Percentiles rank a stretch among this genome's conserved stretches.
Evolutionary conservation across 1,140 invertebrate genomes (phyloP).

Genomic region (Archivesica marissinica): DNA sequence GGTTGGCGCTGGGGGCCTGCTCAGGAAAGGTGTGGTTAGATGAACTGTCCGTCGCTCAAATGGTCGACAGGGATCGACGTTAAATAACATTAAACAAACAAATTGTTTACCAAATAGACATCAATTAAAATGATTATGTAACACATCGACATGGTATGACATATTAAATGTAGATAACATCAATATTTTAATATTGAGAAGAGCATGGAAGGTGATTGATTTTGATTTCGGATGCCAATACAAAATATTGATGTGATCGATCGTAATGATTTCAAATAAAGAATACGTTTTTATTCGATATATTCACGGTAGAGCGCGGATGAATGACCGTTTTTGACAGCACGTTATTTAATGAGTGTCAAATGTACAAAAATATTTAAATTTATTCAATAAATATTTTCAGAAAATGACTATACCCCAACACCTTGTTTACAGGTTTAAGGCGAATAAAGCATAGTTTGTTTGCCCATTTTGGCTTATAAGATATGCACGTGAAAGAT

Average conservation of each 20-base stretch:
- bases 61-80: no score
- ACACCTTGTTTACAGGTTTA: neutral
- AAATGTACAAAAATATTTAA: neutral
- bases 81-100: no score
- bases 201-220: no score
- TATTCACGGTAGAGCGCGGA: neutral
- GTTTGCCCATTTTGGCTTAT: neutral
- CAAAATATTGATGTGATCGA: neutral
- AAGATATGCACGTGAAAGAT: conserved; percentile 9
- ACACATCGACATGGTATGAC: no score
- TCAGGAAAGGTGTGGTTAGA: no score
- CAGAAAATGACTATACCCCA: neutral
- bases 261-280: neutral
- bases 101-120: no score
- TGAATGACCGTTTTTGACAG: neutral
- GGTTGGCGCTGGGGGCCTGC: no score
- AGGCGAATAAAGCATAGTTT: neutral
- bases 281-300: neutral
- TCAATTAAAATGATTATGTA: no score
- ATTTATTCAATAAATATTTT: neutral
- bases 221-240: neutral
- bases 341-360: conserved; percentile 3
- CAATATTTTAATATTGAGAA: no score
- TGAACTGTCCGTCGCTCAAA: no score
- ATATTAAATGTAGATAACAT: no score